Evolutionary conservation across 2,113 vertebrate genomes (phyloP).

Genomic region (Gorsachius goisagi): DNA sequence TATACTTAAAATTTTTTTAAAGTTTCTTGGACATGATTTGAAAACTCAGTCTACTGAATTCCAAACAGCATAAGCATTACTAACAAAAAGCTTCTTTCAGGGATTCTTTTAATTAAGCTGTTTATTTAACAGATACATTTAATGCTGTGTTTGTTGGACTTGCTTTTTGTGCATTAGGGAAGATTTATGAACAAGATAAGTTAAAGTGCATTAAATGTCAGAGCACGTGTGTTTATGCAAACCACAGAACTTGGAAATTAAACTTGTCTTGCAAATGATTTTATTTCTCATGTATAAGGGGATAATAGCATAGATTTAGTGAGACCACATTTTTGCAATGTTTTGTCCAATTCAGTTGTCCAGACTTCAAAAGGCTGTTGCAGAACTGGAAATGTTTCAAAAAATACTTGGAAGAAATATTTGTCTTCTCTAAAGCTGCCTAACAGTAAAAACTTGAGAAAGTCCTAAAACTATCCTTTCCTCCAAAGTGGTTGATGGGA

Average conservation of each 20-base stretch:
- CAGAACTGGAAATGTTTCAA: not conserved
- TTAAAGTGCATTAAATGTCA: not conserved
- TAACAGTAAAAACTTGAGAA: not conserved
- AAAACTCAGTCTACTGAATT: constrained; percentile 47
- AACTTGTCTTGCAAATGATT: not conserved
- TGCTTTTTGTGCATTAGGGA: not conserved
- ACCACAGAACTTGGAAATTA: not conserved
- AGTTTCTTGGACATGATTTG: constrained; percentile 28
- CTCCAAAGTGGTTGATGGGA: not conserved
- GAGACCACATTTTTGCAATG: not conserved
- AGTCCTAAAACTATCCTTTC: not conserved
- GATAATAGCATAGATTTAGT: not conserved
- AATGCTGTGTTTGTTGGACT: not conserved
- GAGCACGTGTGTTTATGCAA: not conserved
- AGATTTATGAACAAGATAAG: not conserved
- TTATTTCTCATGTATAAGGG: not conserved
- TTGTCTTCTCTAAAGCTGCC: not conserved
- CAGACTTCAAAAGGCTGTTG: not conserved
- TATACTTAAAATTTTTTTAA: constrained; percentile 53
- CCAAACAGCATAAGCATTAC: constrained; percentile 11
- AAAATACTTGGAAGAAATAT: not conserved
- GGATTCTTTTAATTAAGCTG: not conserved
- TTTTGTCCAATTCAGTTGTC: not conserved
- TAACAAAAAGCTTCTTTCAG: constrained; percentile 5
- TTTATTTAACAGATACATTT: not conserved